Evolutionary conservation across 2,113 vertebrate species (phyloP).

Genomic region (Silurus meridionalis): DNA sequence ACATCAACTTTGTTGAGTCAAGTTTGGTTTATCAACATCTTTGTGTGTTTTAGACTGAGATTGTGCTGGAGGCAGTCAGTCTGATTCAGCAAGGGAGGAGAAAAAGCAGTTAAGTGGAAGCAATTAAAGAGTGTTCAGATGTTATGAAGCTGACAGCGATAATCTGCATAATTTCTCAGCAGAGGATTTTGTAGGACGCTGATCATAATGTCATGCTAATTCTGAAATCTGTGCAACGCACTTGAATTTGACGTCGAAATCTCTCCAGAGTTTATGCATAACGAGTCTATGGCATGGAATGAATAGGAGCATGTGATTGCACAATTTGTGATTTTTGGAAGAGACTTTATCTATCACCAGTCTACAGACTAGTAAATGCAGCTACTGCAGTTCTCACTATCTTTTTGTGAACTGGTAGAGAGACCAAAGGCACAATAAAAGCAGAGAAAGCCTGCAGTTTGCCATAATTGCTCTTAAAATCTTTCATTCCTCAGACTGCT

Average conservation of each 20-base stretch:
- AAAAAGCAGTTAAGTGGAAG: conserved; percentile 26
- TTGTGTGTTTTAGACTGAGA: neutral
- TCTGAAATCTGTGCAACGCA: conserved; percentile 33
- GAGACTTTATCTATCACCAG: neutral
- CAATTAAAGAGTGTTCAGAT: conserved; percentile 35
- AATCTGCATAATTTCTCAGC: conserved; percentile 24
- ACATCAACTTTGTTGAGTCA: neutral
- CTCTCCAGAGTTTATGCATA: neutral
- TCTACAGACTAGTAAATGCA: neutral
- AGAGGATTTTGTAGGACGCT: conserved; percentile 3
- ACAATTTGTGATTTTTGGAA: neutral
- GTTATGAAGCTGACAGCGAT: conserved; percentile 15
- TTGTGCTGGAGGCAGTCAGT: neutral
- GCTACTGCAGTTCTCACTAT: neutral
- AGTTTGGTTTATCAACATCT: neutral
- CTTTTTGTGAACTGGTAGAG: neutral
- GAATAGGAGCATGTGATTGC: neutral
- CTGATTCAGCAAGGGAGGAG: neutral
- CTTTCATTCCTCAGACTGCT: conserved; percentile 4
- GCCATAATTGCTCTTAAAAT: neutral
- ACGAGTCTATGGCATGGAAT: neutral
- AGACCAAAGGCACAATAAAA: neutral
- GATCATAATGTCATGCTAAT: conserved; percentile 31
- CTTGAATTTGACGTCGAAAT: conserved; percentile 7
- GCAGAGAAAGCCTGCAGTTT: conserved; percentile 5